Base-by-base conservation (phyloP, 2,113 vertebrate species). In the Xiphophorus maculatus region DNA sequence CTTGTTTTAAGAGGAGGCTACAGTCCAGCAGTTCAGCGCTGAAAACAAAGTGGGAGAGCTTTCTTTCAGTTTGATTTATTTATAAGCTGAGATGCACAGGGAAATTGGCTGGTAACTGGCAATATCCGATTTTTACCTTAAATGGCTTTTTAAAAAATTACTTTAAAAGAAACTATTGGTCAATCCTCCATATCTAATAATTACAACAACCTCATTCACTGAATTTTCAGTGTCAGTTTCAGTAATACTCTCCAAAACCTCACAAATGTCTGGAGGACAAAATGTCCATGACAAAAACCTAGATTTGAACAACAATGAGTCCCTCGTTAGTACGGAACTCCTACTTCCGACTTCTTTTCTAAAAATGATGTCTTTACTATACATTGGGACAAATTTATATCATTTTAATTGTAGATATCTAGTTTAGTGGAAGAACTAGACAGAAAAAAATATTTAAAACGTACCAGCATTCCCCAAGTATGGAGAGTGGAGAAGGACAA, bases 181-280 rank as follows among this genome's bases (percentile, higher is more conserved):
- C 35, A 37, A 3, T 37, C 35, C 2, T 37, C 35, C 35, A 58
- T 58, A 54, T 22, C 8, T 6, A 54, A 25, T 25, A 25, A 54
- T 22, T 54, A 54, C 7, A n/a, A n/a, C 44, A 48, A 17, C 44
- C 6, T 17, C 2, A 54, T 14, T 42, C 40, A 42, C 35, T 35
- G 35, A 35, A 2, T 35, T 10, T 35, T 35, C 35, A 35, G 35
- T 35, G 35, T 42, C 2, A 51, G 17, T 22, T 22, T 51, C 19
- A 51, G 6, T 35, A 35, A 35, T 73, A 51, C 35, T 51, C 76
- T 54, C 60, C 14, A 7, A 66, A 13, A 69, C 60, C 48, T 61
- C 48, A 66, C 28, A 27, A 22, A 25, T 60, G 58, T 77, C 7
- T 68, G 70, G 72, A 69, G 79, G 77, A 86, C 60, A 44, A 80